Evolutionary conservation across 1,140 invertebrate genomes (phyloP), one percentile per base, ranked within the genome.

Genomic region (Aphelenchoides avenae): DNA sequence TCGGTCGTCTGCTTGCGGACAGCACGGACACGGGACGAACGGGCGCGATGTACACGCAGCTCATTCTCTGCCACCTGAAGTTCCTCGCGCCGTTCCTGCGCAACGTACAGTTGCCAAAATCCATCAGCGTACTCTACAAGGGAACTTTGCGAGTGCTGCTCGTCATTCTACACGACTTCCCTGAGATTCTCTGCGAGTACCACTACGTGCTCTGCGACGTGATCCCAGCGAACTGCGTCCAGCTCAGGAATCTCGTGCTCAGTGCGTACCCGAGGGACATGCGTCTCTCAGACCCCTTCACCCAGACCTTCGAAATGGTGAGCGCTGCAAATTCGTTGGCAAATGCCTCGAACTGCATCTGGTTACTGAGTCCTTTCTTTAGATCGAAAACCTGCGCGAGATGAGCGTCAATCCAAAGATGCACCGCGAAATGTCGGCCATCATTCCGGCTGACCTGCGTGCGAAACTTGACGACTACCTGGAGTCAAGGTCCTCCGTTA

Each of bases 151-250:
- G 93, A 55, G 89, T 99, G 0, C 80, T 99, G n/a, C 78, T 98
- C 11, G 91, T 98, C 0, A 80, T 99, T 11, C 82, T 98, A 1
- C 93, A 99, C 73, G 95, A 99, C 79, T 99, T 98, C 78, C 95
- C 95, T 0, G 95, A 99, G 78, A 96, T 99, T 75, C 82, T 99
- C 22, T 96, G 92, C 76, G 94, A 99, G 73, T 98, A 96, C 77
- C 91, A 98, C 77, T 97, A 96, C 76, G 88, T 89, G n/a, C 95
- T 99, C 79, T 97, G 94, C 78, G 94, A 99, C 80, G 91, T 91
- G 37, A 97, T 99, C 71, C 93, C 94, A 59, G 88, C 92, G 0
- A 98, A 98, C 77, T 98, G 94, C 76, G 93, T 98, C 67, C 93
- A 96, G 79, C 93, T 99, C 89, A 84, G 94, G 34, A 99, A 99